Base-by-base conservation (phyloP, 2,797 vertebrate species). In the Urosaurus nigricauda region DNA sequence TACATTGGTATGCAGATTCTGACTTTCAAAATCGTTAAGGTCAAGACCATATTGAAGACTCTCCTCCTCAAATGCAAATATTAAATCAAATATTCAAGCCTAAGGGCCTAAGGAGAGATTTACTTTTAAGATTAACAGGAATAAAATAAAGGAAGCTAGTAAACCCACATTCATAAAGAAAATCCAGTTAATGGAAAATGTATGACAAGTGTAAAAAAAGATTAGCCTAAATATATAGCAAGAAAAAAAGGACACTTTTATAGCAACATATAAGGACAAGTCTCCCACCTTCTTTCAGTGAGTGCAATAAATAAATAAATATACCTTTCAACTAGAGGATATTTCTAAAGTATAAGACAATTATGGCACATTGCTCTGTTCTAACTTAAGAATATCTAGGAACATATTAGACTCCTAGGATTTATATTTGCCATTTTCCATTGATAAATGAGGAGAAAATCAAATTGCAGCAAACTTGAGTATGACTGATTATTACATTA, bases 21-120 rank as follows among this genome's bases (percentile, higher is more conserved):
- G 82, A 95, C 93, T 92, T 95, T 94, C 91, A 94, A 94, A 95
- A 93, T 94, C 87, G 88, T 95, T 94, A 93, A 96, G 94, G 94
- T 96, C 93, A 95, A 93, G 94, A 93, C 87, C 53, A 37, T 90
- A 93, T 87, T 91, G 93, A 93, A 95, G 88, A 88, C 88, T 92
- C 92, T 87, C 80, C 80, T 90, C 70, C 92, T 92, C 58, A 94
- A 94, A 95, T 91, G 92, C 87, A 94, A 95, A 94, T 95, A 94
- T 86, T 89, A 90, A 89, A 93, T 90, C 60, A 91, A 94, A 95
- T 84, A 94, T 92, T 94, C 82, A 92, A 96, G 79, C 58, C 73
- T 90, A 94, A 93, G 78, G 35, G 17, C 90, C 87, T 90, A 91
- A 93, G 92, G 86, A 89, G 70, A 92, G 88, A 91, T 94, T 90